These are phyloP conservation scores for Phalacrocorax pelagicus DNA, from an alignment of 2,113 vertebrate genomes.

Conservation along the genomic window DNA sequence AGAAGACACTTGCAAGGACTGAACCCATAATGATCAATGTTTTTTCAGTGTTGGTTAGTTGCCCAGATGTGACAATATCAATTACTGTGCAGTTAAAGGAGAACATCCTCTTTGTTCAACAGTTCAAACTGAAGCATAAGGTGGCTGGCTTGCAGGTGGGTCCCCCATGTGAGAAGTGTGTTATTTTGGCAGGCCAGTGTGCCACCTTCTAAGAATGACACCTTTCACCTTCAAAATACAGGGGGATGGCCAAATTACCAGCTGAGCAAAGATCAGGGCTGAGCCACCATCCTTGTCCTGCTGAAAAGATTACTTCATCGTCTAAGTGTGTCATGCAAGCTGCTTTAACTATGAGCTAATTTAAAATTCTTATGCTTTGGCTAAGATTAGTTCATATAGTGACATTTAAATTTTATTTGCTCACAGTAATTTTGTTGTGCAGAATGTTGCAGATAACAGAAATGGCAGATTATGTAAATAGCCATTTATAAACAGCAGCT, in stretches of 20 bases:
- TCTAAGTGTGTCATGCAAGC: neutral
- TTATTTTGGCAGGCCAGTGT: neutral
- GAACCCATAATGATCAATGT: neutral
- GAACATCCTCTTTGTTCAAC: neutral
- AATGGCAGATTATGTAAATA: conserved; percentile 66
- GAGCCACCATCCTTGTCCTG: neutral
- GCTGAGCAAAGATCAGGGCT: neutral
- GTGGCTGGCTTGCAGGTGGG: neutral
- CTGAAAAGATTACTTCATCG: conserved; percentile 29
- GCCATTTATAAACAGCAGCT: conserved; percentile 22
- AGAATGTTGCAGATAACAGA: conserved; percentile 48
- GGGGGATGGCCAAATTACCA: neutral
- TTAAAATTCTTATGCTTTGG: conserved; percentile 48
- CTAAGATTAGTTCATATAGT: conserved; percentile 48
- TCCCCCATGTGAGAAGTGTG: neutral
- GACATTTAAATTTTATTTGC: conserved; percentile 64
- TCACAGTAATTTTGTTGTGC: conserved; percentile 24
- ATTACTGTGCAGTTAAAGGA: neutral
- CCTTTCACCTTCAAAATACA: neutral
- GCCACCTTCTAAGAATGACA: neutral
- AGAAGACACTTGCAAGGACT: neutral
- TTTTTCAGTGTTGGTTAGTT: neutral
- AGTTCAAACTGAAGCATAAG: neutral
- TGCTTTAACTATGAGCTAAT: conserved; percentile 37
- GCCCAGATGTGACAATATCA: neutral